These are phyloP conservation scores for Rhea americana DNA, from an alignment of 2,113 vertebrate genomes.

Conservation along the genomic window DNA sequence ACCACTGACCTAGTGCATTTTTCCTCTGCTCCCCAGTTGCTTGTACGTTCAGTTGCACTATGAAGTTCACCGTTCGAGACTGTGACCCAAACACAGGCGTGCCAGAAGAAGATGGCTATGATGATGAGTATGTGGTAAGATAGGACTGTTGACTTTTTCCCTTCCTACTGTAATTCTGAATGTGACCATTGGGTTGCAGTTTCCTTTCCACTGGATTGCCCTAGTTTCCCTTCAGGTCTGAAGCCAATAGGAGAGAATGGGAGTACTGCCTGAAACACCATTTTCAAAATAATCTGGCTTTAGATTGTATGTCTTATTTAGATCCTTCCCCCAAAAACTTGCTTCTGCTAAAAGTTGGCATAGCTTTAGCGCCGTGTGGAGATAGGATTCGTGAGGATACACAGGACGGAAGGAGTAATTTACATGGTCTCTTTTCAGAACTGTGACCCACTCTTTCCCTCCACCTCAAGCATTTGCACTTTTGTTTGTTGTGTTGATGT, in stretches of 20 bases:
- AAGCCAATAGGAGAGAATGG: rapidly evolving
- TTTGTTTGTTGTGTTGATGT: rapidly evolving
- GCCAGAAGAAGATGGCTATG: slow-evolving; percentile 93
- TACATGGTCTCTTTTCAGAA: neutral
- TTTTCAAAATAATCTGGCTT: rapidly evolving
- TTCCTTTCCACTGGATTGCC: neutral
- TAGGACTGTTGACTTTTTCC: neutral
- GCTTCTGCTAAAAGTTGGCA: neutral
- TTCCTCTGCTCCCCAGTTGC: slow-evolving; percentile 77
- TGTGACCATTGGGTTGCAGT: rapidly evolving
- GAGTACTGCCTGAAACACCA: neutral
- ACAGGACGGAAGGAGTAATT: neutral
- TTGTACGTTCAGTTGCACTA: slow-evolving; percentile 94
- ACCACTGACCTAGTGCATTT: neutral
- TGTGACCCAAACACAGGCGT: slow-evolving; percentile 94
- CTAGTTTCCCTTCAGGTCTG: neutral
- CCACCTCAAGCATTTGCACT: neutral
- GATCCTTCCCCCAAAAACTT: neutral
- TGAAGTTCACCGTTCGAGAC: slow-evolving; percentile 94
- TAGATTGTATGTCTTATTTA: neutral
- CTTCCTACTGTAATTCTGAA: neutral
- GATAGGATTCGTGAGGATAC: neutral
- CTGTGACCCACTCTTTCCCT: neutral
- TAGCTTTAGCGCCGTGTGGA: neutral
- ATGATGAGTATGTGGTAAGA: slow-evolving; percentile 96